Base-by-base conservation (phyloP, 1,140 invertebrate species). In the Littorina saxatilis region DNA sequence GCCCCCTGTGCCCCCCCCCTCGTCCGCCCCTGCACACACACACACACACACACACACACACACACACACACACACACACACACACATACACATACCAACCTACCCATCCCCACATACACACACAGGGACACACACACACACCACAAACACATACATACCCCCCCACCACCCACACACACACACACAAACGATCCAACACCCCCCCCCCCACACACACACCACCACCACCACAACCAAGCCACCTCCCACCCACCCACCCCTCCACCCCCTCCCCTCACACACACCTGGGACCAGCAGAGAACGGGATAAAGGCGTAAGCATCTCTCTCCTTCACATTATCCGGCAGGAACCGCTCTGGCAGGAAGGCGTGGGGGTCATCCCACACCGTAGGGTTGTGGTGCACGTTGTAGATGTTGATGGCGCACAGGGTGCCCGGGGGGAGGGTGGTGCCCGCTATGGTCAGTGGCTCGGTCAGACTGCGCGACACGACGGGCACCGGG, bases 401-500 rank as follows among this genome's bases (percentile, higher is more conserved):
- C 15, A 91, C 58, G 40, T 82, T 81, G 75, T 86, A 89, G 47
- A 86, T 81, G 73, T 82, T 61, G 3, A 86, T 39, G 43, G 82
- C 32, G 73, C 83, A 80, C 23, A 66, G 11, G 20, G 85, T 81
- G 27, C 73, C 81, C 50, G 29, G 39, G 9, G 85, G 85, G 37
- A 86, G 47, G 2, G 68, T 76, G 27, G 77, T 32, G 35, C 50
- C 85, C 47, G 81, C 85, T 39, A 86, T 27, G 0, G 55, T 52
- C 1, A 79, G 63, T n/a, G 81, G 80, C 43, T 82, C 58, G 0
- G 85, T 84, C 2, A 96, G 86, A 81, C 94, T 91, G 1, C 79
- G 79, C 0, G 35, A 27, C 7, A 97, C 96, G 23, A 95, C 90
- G 0, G 96, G 96, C 11, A 92, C 88, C 0, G 92, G 89, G 23